phyloP scores from a whole-genome alignment of 2,888 invertebrate genomes.

The Parasteatoda lunata region DNA sequence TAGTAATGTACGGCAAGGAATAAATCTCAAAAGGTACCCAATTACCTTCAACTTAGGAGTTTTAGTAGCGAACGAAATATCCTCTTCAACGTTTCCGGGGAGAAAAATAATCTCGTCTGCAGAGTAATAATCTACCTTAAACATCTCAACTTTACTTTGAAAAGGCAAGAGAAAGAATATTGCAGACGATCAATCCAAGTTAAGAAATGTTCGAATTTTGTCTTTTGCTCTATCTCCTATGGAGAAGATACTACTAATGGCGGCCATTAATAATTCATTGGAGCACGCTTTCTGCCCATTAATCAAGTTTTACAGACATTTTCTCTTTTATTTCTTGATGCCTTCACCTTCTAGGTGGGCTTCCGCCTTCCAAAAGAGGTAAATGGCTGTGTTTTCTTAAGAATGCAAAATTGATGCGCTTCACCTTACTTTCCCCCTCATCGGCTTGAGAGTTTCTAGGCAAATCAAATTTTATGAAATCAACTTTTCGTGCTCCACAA shows the following conservation, averaged over 20 bases:
- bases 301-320: slow-evolving; percentile 42
- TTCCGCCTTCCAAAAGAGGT: slow-evolving; percentile 10
- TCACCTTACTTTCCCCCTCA: neutral
- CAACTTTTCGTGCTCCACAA: neutral
- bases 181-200: slow-evolving; percentile 57
- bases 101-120: slow-evolving; percentile 36
- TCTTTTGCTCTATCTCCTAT: slow-evolving; percentile 33
- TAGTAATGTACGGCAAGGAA: too few relatives aligned
- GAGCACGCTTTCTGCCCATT: slow-evolving; percentile 32
- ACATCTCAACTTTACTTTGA: slow-evolving; percentile 27
- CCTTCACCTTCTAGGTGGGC: slow-evolving; percentile 6
- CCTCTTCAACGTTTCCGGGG: neutral
- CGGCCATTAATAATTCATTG: slow-evolving; percentile 63
- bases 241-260: slow-evolving; percentile 61
- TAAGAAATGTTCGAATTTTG: slow-evolving; percentile 58
- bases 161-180: slow-evolving; percentile 29
- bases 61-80: too few relatives aligned
- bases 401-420: neutral
- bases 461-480: slow-evolving; percentile 5
- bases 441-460: neutral
- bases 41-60: too few relatives aligned
- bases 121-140: slow-evolving; percentile 30
- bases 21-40: too few relatives aligned
- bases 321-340: neutral
- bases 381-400: slow-evolving; percentile 16